Evolutionary conservation across 2,888 invertebrate genomes (phyloP).

Genomic region (Belgica antarctica): DNA sequence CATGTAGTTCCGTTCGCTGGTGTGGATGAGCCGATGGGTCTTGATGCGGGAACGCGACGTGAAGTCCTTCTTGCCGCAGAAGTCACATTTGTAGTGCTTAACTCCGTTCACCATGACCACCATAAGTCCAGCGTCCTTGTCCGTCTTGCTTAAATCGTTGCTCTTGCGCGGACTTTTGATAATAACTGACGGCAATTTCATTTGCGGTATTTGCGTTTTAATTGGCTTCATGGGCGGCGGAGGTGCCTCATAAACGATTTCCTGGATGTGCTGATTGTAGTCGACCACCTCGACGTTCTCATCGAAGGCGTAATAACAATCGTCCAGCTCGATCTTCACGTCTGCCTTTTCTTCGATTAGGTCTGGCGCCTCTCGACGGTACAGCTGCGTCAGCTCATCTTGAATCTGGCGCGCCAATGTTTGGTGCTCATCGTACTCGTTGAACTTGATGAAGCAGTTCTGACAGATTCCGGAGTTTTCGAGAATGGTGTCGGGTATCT

Average conservation of each 20-base stretch:
- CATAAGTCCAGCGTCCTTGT: constrained; percentile 19
- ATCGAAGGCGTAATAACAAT: background rate
- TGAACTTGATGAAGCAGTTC: constrained; percentile 37
- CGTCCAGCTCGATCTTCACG: background rate
- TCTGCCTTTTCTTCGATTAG: background rate
- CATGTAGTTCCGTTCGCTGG: background rate
- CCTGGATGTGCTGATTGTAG: no score
- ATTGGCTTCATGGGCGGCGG: background rate
- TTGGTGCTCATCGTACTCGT: constrained; percentile 31
- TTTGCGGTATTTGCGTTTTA: background rate
- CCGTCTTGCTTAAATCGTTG: background rate
- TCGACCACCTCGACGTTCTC: background rate
- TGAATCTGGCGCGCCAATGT: background rate
- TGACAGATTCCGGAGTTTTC: constrained; percentile 29
- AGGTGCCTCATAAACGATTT: background rate
- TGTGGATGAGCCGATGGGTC: constrained; percentile 14
- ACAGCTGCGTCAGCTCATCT: background rate
- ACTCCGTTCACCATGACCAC: background rate
- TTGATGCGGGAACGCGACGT: background rate
- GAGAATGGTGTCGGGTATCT: background rate
- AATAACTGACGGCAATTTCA: background rate
- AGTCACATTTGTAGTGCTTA: constrained; percentile 20
- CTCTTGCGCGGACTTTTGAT: background rate
- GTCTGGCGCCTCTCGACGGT: background rate
- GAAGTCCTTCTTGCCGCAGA: constrained; percentile 23